Base-by-base conservation (phyloP, 1,140 invertebrate species). In the Atta cephalotes region DNA sequence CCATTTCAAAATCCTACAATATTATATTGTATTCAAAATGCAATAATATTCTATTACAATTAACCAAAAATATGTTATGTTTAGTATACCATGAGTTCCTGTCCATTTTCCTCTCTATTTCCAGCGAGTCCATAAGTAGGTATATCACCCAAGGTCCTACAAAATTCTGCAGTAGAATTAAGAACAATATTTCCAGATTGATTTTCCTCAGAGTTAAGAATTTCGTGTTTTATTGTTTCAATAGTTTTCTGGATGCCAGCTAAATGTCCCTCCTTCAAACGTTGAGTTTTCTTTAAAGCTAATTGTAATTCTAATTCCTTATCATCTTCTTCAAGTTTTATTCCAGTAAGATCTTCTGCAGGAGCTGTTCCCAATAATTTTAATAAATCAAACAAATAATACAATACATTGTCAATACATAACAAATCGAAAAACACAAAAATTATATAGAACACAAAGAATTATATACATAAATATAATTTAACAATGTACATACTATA, bases 161-260 rank as follows among this genome's bases (percentile, higher is more conserved):
- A 99, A 96, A 99, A 99, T 96, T 99, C 99, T 0, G 98, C 98
- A 0, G 98, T 99, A 16, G 98, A 97, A 96, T 99, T 99, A 49
- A 99, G 95, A 49, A 98, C 96, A 89, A 99, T 99, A 86, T 96
- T 96, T 3, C 96, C 95, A 53, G 92, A 71, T 35, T 95, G 94
- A 77, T 93, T 91, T 58, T 93, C 92, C 10, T 95, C 95, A 14
- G 93, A 92, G 39, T 87, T 92, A 5, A 95, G 92, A 28, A 91
- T 93, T 85, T 95, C 94, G 51, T 93, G 92, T 93, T 93, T 96
- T 91, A 93, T 96, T 92, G 79, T 92, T 76, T 94, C 56, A 66
- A 89, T 81, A 90, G 95, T 76, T 88, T 94, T 93, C 90, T 96
- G 92, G 58, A 94, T 92, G 18, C 94, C 95, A 10, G 95, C 88